These are phyloP conservation scores for Lepilemur septentrionalis DNA, from an alignment of 2,797 vertebrate genomes.

Conservation along the genomic window DNA sequence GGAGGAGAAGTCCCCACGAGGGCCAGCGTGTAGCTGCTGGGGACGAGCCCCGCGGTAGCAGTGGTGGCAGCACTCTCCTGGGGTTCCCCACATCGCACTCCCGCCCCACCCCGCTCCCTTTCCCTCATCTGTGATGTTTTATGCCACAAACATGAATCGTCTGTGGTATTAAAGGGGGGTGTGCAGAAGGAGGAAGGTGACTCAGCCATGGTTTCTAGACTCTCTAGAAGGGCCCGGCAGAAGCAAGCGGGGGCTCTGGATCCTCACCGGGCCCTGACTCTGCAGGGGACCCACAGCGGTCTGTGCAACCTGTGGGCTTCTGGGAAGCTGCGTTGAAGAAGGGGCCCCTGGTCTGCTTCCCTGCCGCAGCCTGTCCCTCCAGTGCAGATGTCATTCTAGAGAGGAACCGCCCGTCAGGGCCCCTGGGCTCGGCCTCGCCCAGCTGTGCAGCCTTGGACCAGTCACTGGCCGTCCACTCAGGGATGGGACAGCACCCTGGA, in stretches of 20 bases:
- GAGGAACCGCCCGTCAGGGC: not conserved
- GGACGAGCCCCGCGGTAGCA: not conserved
- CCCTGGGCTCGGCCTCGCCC: rapidly evolving
- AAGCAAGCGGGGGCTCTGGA: not conserved
- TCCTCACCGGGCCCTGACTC: not conserved
- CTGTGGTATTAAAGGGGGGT: not conserved
- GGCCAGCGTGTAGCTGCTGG: rapidly evolving
- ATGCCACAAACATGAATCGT: not conserved
- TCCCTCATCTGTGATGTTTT: not conserved
- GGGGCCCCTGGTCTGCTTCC: not conserved
- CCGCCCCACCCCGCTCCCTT: not conserved
- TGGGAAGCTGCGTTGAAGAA: not conserved
- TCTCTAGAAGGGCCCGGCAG: not conserved
- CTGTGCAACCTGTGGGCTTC: rapidly evolving
- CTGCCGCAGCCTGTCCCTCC: not conserved
- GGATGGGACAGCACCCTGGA: not conserved
- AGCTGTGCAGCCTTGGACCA: too few species aligned
- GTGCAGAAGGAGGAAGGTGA: not conserved
- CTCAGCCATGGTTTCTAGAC: not conserved
- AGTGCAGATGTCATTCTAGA: not conserved
- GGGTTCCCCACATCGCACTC: not conserved
- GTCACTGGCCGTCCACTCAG: not conserved
- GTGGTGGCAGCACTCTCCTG: not conserved
- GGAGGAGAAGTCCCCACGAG: rapidly evolving
- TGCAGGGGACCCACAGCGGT: rapidly evolving